These are phyloP conservation scores for Apamea monoglypha DNA, from an alignment of 2,888 invertebrate species.

Conservation along the genomic window DNA sequence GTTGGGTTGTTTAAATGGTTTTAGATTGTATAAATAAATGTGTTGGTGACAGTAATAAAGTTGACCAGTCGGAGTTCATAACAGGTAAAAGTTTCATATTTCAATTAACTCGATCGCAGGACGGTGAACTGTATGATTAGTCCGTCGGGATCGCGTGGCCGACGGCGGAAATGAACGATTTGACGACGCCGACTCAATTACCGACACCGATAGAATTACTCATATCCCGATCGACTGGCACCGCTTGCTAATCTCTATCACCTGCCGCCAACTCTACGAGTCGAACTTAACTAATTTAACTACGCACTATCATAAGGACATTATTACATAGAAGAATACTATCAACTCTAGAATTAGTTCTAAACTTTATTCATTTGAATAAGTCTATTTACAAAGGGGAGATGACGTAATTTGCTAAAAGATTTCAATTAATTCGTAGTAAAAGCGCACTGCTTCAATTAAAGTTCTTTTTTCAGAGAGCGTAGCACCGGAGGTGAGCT, in stretches of 20 bases:
- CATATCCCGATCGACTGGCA: constrained; percentile 64
- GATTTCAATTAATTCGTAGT: constrained; percentile 78
- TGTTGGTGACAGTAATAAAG: constrained; percentile 47
- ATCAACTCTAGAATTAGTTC: constrained; percentile 3
- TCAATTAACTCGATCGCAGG: constrained; percentile 60
- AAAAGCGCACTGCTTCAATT: constrained; percentile 81
- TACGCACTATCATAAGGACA: constrained; percentile 38
- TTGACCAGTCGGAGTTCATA: constrained; percentile 38
- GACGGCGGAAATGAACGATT: constrained; percentile 69
- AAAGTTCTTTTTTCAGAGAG: constrained; percentile 78
- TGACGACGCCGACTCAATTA: constrained; percentile 72
- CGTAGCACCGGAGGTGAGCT: constrained; percentile 67
- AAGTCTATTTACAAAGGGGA: constrained; percentile 18
- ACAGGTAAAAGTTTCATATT: constrained; percentile 68
- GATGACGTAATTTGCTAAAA: constrained; percentile 59
- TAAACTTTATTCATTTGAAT: constrained; percentile 32
- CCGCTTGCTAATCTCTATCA: constrained; percentile 55
- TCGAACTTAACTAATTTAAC: constrained; percentile 55
- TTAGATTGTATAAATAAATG: constrained; percentile 8
- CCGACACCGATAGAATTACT: constrained; percentile 65
- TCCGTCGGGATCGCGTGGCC: constrained; percentile 62
- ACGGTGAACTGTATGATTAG: constrained; percentile 66
- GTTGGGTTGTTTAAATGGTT: constrained; percentile 21
- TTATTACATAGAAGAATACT: constrained; percentile 26
- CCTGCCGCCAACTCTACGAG: constrained; percentile 28